phyloP scores from a whole-genome alignment of 2,797 vertebrate species.

The Cynodonichthys magdalenae region DNA sequence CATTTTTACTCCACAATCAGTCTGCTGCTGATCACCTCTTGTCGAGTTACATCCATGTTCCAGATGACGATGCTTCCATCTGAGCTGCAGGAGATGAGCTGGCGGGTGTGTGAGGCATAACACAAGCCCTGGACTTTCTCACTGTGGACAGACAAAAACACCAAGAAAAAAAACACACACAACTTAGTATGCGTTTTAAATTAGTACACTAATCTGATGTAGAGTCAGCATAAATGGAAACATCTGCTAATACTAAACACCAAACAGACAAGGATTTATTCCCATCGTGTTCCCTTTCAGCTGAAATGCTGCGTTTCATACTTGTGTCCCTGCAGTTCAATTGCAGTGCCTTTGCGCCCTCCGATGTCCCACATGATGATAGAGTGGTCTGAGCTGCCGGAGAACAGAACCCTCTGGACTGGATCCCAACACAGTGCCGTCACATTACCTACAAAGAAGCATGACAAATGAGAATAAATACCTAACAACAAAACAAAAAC shows the following conservation, averaged over 20 bases:
- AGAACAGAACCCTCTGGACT: conserved; percentile 91
- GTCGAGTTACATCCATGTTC: conserved; percentile 98
- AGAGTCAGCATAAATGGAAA: not conserved
- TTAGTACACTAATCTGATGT: not conserved
- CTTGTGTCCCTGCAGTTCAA: conserved; percentile 98
- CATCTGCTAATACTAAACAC: not conserved
- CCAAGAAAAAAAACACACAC: not conserved
- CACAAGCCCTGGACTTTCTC: conserved; percentile 95
- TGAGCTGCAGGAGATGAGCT: conserved; percentile 95
- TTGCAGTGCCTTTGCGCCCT: conserved; percentile 96
- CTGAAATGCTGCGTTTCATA: conserved; percentile 62
- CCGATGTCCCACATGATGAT: conserved; percentile 99
- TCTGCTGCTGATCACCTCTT: conserved; percentile 84
- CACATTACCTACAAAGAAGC: conserved; percentile 86
- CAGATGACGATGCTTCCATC: conserved; percentile 96
- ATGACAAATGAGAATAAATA: conserved; percentile 9
- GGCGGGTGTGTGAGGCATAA: conserved; percentile 93
- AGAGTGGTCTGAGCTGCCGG: conserved; percentile 95
- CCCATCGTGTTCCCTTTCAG: not conserved
- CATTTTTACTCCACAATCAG: not conserved
- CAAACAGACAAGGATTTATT: not conserved
- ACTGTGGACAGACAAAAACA: conserved; percentile 68
- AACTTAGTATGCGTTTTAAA: too few species aligned
- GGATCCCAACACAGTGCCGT: conserved; percentile 97
- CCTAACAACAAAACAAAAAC: too few species aligned